Percentiles rank a stretch among this genome's conserved stretches.
These are phyloP conservation scores for Malthinus seriepunctatus DNA, from an alignment of 2,888 invertebrate genomes.

Conservation along the genomic window DNA sequence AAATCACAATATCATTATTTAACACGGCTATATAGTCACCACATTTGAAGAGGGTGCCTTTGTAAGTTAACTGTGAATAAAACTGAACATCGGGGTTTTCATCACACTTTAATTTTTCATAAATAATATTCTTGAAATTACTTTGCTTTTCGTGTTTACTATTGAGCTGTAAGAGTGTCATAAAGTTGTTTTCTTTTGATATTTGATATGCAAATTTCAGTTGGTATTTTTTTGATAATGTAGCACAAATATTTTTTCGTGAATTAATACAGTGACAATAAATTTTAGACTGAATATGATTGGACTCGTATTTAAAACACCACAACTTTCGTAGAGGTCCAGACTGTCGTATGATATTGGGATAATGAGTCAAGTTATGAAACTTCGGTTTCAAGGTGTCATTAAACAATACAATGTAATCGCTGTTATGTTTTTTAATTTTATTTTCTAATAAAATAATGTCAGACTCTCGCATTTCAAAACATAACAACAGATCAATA, in stretches of 20 bases:
- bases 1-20: conserved; percentile 19
- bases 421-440: conserved; percentile 24
- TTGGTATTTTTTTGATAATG: conserved; percentile 36
- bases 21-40: conserved; percentile 15
- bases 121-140: conserved; percentile 19
- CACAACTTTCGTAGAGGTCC: conserved; percentile 34
- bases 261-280: conserved; percentile 37
- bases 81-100: conserved; percentile 14
- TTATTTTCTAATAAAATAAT: conserved; percentile 18
- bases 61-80: conserved; percentile 15
- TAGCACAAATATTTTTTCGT: conserved; percentile 38
- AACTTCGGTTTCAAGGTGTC: conserved; percentile 33
- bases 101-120: conserved; percentile 12
- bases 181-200: neutral
- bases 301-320: conserved; percentile 36
- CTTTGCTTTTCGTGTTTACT: conserved; percentile 15
- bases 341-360: conserved; percentile 30
- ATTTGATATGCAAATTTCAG: conserved; percentile 35
- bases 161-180: conserved; percentile 1
- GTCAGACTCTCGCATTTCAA: conserved; percentile 17
- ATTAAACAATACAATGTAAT: conserved; percentile 24
- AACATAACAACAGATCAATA: conserved; percentile 27
- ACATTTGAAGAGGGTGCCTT: conserved; percentile 14
- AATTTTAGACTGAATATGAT: conserved; percentile 32
- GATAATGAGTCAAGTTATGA: conserved; percentile 36